Conservation (phyloP, 2,113 vertebrate species). For the Galeopterus variegatus region DNA sequence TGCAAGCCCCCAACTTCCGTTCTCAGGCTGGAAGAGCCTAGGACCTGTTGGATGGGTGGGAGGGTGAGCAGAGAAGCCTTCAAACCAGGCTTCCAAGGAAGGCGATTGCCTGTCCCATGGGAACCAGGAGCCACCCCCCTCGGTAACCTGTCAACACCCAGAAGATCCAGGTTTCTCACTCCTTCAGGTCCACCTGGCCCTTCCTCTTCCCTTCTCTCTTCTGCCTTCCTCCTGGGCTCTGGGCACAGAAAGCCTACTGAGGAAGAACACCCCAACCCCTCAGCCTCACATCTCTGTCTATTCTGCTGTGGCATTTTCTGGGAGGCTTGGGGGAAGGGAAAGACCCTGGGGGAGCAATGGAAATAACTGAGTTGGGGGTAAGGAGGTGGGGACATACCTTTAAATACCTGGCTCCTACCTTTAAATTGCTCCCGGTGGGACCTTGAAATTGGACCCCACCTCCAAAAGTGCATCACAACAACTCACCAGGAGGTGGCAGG, state of each 20-base stretch:
- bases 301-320: background rate
- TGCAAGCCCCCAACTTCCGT: background rate
- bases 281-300: background rate
- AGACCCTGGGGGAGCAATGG: background rate
- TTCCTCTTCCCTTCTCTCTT: background rate
- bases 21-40: background rate
- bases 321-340: background rate
- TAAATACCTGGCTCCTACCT: background rate
- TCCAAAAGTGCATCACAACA: background rate
- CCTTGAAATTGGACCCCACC: background rate
- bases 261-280: rapidly evolving
- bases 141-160: background rate
- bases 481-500: slow-evolving; percentile 60
- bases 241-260: background rate
- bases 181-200: background rate
- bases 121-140: rapidly evolving
- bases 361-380: background rate
- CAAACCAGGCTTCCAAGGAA: background rate
- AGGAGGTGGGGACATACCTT: background rate
- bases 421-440: rapidly evolving
- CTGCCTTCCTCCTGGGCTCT: background rate
- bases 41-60: rapidly evolving
- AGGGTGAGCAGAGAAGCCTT: background rate
- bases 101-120: rapidly evolving
- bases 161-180: background rate